Percentiles rank a stretch among this genome's conserved stretches.
Evolutionary conservation across 1,140 invertebrate genomes (phyloP).

Genomic region (Drosophila murphyi): DNA sequence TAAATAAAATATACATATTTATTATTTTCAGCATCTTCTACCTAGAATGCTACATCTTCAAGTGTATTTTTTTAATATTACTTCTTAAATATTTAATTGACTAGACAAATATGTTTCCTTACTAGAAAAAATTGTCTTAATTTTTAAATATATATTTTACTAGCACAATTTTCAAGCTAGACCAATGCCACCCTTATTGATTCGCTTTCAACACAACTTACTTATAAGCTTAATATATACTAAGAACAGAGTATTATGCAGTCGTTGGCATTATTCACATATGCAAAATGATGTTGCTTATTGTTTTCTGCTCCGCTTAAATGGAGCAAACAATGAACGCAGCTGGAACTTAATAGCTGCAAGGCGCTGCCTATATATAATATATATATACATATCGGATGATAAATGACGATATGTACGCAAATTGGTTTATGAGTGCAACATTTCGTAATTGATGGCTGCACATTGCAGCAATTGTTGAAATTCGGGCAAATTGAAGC

Average conservation of each 20-base stretch:
- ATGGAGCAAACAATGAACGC: slow-evolving; percentile 56
- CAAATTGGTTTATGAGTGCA: slow-evolving; percentile 72
- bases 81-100: too few species aligned
- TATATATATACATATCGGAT: slow-evolving; percentile 26
- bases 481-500: slow-evolving; percentile 10
- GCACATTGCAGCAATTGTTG: slow-evolving; percentile 16
- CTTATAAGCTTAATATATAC: too few species aligned
- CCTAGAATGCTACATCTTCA: too few species aligned
- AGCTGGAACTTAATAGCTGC: slow-evolving; percentile 42
- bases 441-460: slow-evolving; percentile 61
- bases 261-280: neutral
- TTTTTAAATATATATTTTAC: too few species aligned
- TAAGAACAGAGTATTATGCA: neutral
- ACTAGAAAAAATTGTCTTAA: too few species aligned
- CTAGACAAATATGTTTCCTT: too few species aligned
- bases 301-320: slow-evolving; percentile 36
- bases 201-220: neutral
- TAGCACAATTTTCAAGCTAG: too few species aligned
- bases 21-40: too few species aligned
- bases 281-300: slow-evolving; percentile 54
- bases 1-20: too few species aligned
- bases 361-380: neutral
- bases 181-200: too few species aligned
- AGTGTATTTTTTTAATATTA: too few species aligned
- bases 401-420: slow-evolving; percentile 69